These are phyloP conservation scores for Urosaurus nigricauda DNA, from an alignment of 2,797 vertebrate genomes.

Conservation along the genomic window DNA sequence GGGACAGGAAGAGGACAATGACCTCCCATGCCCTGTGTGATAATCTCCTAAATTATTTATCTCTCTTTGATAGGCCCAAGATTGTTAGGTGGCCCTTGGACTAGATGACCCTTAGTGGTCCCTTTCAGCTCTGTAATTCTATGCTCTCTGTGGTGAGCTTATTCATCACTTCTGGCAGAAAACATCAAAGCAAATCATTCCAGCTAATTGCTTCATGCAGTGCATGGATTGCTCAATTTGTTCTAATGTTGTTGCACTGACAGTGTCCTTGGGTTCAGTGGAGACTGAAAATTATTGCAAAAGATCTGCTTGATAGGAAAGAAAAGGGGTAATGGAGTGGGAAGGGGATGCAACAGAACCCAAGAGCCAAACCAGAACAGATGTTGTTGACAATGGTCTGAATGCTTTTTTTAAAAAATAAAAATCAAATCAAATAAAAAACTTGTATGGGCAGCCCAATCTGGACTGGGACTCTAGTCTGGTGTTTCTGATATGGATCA, in stretches of 20 bases:
- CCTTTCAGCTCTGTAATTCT: no score
- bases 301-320: neutral
- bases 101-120: no score
- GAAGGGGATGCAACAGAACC: neutral
- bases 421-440: no score
- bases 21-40: no score
- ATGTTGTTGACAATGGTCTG: neutral
- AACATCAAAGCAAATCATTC: neutral
- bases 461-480: neutral
- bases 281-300: neutral
- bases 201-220: neutral
- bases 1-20: no score
- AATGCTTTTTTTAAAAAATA: neutral
- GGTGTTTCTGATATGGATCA: no score
- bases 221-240: neutral
- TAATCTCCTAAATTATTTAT: neutral
- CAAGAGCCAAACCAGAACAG: neutral
- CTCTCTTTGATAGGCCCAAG: neutral
- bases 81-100: neutral
- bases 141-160: neutral
- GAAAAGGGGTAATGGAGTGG: no score
- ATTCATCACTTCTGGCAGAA: neutral
- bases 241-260: neutral
- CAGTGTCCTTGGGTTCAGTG: neutral
- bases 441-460: neutral